Evolutionary conservation across 2,113 vertebrate species (phyloP).

Genomic region (Siniperca knerii): DNA sequence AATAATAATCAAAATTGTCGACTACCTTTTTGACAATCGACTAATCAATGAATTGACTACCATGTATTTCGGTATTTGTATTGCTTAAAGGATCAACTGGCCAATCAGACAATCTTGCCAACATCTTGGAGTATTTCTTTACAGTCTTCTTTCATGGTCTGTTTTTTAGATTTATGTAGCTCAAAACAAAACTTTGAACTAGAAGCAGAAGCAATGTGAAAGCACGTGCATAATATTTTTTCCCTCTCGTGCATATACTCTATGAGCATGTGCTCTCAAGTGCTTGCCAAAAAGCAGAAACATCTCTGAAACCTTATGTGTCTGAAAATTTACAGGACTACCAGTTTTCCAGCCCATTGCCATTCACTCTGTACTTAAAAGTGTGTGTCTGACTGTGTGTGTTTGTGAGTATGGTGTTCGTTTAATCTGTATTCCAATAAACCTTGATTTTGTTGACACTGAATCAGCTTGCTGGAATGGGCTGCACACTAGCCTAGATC

Average conservation of each 20-base stretch:
- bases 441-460: conserved; percentile 63
- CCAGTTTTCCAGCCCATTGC: conserved; percentile 43
- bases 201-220: conserved; percentile 1
- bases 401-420: conserved; percentile 18
- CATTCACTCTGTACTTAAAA: conserved; percentile 39
- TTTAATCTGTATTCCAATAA: conserved; percentile 64
- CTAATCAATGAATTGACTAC: too few species aligned
- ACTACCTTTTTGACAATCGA: background rate
- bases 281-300: conserved; percentile 24
- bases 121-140: background rate
- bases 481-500: conserved; percentile 13
- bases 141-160: background rate
- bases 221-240: background rate
- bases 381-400: conserved; percentile 26
- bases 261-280: conserved; percentile 3
- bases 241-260: background rate
- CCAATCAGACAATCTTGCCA: background rate
- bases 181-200: conserved; percentile 4
- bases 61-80: background rate
- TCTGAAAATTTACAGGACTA: conserved; percentile 31
- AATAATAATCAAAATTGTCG: background rate
- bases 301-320: background rate
- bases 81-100: background rate
- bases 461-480: conserved; percentile 45
- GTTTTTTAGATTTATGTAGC: background rate